A percentile compares a stretch with the other conserved stretches of the same genome.
Conservation (phyloP, 2,113 vertebrate species). For the Australoheros scitulus region DNA sequence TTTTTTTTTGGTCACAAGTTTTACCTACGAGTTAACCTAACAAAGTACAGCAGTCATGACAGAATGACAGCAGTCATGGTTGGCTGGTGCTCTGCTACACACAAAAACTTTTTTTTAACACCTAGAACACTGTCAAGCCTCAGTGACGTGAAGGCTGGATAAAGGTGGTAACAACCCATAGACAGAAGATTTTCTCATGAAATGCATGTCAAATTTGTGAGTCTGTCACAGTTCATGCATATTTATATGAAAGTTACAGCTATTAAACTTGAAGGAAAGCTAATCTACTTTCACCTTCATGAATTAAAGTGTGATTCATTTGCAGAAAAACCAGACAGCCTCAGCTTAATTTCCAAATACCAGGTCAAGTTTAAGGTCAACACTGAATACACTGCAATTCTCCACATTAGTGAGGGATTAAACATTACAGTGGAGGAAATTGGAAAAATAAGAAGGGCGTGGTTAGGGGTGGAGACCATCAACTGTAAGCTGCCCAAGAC, state of each 20-base stretch:
- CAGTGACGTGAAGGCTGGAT: background rate
- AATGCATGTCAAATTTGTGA: background rate
- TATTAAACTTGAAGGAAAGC: background rate
- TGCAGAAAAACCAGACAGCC: background rate
- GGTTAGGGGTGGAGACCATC: constrained; percentile 31
- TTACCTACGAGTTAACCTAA: background rate
- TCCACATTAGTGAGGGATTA: constrained; percentile 10
- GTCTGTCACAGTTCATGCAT: background rate
- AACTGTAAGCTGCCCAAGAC: constrained; percentile 31
- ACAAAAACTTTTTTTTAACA: background rate
- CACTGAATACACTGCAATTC: background rate
- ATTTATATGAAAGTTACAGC: background rate
- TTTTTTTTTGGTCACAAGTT: background rate
- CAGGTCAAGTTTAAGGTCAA: background rate
- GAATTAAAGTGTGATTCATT: background rate
- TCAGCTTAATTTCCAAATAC: background rate
- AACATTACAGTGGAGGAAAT: constrained; percentile 24
- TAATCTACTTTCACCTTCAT: background rate
- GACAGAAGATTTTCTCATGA: background rate
- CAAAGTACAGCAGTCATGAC: background rate
- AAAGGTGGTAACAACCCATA: background rate
- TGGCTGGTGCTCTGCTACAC: background rate
- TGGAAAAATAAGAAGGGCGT: constrained; percentile 50
- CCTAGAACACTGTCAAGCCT: background rate
- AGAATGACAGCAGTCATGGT: background rate